phyloP scores from a whole-genome alignment of 1,140 invertebrate species.

The Brachionus sp. region DNA sequence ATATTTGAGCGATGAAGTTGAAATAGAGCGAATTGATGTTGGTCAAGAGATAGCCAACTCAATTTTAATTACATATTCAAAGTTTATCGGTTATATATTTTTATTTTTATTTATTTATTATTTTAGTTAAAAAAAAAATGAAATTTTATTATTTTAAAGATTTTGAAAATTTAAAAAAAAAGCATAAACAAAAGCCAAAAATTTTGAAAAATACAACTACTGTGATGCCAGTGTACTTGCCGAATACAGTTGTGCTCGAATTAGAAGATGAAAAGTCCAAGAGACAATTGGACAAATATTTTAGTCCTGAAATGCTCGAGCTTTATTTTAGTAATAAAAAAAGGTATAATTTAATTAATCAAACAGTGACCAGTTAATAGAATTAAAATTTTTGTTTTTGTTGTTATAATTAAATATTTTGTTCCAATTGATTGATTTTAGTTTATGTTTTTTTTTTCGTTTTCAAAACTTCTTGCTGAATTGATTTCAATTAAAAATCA shows the following conservation, averaged over 20 bases:
- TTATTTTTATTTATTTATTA: no score
- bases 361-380: not conserved
- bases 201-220: slow-evolving; percentile 14
- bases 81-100: not conserved
- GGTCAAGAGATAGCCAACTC: not conserved
- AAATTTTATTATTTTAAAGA: not conserved
- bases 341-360: not conserved
- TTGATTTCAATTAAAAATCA: not conserved
- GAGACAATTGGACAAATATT: not conserved
- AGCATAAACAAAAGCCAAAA: not conserved
- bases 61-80: slow-evolving; percentile 36
- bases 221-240: not conserved
- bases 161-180: slow-evolving; percentile 40
- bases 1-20: slow-evolving; percentile 31
- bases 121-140: no score
- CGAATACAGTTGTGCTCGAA: slow-evolving; percentile 29
- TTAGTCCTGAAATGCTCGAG: not conserved
- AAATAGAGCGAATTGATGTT: slow-evolving; percentile 30
- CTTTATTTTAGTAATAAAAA: slow-evolving; percentile 43
- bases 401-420: not conserved
- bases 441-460: not conserved
- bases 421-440: not conserved
- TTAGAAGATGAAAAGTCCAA: not conserved
- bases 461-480: not conserved
- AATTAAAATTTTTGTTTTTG: not conserved